Percentiles rank a stretch among this genome's conserved stretches.
Conservation (phyloP, 2,113 vertebrate species). For the Anarrhichthys ocellatus region DNA sequence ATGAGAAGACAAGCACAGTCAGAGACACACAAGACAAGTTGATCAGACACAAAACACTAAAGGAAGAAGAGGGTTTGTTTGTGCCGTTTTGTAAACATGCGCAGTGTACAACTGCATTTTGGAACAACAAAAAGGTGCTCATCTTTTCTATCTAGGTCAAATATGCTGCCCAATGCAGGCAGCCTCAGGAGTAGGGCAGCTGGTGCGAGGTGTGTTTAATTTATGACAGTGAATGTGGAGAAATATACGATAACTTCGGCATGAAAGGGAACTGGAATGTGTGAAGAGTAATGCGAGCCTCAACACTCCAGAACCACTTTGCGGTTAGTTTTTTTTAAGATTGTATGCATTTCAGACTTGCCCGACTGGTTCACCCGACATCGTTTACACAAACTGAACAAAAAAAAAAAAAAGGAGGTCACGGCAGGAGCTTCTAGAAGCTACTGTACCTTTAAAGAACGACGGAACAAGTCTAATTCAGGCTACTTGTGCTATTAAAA, state of each 20-base stretch:
- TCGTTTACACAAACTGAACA: constrained; percentile 40
- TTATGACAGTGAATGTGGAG: neutral
- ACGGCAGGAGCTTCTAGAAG: constrained; percentile 1
- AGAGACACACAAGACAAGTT: neutral
- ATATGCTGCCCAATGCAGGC: neutral
- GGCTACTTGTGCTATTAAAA: neutral
- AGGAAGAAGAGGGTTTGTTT: neutral
- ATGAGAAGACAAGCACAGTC: constrained; percentile 3
- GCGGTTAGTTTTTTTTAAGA: neutral
- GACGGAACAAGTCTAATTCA: neutral
- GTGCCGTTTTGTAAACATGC: neutral
- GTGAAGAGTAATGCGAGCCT: constrained; percentile 13
- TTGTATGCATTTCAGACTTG: constrained; percentile 14
- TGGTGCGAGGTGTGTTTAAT: constrained; percentile 6
- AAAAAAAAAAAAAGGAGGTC: neutral
- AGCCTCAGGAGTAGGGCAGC: constrained; percentile 17
- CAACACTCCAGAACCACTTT: neutral
- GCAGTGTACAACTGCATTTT: neutral
- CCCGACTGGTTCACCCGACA: constrained; percentile 50
- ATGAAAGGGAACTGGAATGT: neutral
- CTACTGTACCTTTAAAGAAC: neutral
- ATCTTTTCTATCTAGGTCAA: constrained; percentile 32
- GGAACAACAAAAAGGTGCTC: neutral
- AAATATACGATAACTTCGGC: neutral
- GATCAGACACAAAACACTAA: constrained; percentile 3